phyloP scores from a whole-genome alignment of 2,113 vertebrate species.

The Oryzias javanicus region DNA sequence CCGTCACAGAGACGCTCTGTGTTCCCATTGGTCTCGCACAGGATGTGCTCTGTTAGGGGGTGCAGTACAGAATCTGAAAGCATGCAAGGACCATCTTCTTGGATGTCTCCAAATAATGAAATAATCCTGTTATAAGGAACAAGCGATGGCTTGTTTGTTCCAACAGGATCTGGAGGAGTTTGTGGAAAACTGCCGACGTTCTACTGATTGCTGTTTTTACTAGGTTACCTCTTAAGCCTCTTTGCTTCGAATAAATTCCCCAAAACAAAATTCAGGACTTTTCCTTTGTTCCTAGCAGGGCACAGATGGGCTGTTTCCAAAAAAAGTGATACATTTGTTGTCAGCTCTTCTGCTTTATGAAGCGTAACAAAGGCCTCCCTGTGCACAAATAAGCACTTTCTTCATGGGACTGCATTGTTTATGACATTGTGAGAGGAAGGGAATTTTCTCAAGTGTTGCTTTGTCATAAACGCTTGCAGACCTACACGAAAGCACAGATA shows the following conservation, averaged over 20 bases:
- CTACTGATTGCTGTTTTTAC: conserved; percentile 6
- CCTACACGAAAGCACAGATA: neutral
- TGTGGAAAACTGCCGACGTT: neutral
- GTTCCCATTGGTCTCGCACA: conserved; percentile 47
- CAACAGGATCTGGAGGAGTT: neutral
- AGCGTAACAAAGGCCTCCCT: conserved; percentile 26
- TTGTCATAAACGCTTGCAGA: neutral
- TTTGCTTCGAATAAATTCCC: neutral
- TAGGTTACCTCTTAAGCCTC: conserved; percentile 8
- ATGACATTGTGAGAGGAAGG: neutral
- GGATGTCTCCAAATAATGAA: neutral
- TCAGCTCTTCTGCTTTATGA: conserved; percentile 34
- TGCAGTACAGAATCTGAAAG: neutral
- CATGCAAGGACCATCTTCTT: neutral
- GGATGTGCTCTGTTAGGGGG: conserved; percentile 44
- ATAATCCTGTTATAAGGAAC: neutral
- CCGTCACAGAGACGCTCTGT: conserved; percentile 48
- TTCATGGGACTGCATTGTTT: conserved; percentile 32
- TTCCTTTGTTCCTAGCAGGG: conserved; percentile 26
- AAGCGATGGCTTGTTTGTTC: conserved; percentile 10
- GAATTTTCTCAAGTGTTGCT: conserved; percentile 6
- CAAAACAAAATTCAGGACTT: neutral
- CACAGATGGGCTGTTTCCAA: conserved; percentile 46
- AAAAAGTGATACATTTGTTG: conserved; percentile 37
- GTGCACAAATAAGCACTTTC: conserved; percentile 44